These are phyloP conservation scores for Meteorus cinctellus DNA, from an alignment of 2,888 invertebrate species.

Conservation along the genomic window DNA sequence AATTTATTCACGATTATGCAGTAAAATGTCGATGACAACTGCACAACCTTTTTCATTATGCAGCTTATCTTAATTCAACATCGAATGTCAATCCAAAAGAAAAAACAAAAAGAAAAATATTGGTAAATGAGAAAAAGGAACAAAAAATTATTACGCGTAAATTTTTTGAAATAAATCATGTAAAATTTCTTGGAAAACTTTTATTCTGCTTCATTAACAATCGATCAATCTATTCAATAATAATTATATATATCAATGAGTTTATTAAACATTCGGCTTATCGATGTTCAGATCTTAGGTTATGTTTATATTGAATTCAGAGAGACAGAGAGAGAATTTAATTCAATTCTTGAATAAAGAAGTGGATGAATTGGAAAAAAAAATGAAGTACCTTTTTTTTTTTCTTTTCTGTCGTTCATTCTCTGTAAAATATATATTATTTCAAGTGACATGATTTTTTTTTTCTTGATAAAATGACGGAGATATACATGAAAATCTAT, in stretches of 20 bases:
- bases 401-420: no score
- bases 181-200: not conserved
- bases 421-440: no score
- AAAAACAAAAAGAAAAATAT: not conserved
- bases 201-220: not conserved
- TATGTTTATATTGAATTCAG: no score
- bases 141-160: not conserved
- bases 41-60: constrained; percentile 21
- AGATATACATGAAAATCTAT: not conserved
- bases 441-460: not conserved
- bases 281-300: no score
- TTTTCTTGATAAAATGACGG: not conserved
- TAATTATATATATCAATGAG: not conserved
- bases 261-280: no score
- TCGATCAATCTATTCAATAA: constrained; percentile 25
- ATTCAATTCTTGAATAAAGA: no score
- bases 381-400: no score
- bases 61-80: not conserved
- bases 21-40: constrained; percentile 30
- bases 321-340: no score
- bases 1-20: constrained; percentile 44
- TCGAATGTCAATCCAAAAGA: not conserved
- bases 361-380: no score
- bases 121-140: no score
- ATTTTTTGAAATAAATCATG: not conserved